Base-by-base conservation (phyloP, 2,888 invertebrate genomes). In the Agriotes lineatus region DNA sequence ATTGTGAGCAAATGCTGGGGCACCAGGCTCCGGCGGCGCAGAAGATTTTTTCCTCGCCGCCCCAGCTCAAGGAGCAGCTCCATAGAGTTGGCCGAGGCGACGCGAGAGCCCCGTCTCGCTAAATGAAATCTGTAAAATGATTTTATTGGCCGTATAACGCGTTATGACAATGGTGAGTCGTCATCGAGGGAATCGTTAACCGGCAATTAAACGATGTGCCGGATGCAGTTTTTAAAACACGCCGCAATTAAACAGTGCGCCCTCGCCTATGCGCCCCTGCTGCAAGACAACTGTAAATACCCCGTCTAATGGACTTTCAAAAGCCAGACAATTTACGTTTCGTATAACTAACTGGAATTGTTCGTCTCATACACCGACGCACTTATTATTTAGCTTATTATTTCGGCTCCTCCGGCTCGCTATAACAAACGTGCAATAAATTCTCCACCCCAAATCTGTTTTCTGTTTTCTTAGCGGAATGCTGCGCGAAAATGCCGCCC, bases 141-240 rank as follows among this genome's bases (percentile, higher is more conserved):
- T 80, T 82, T 82, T 82, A 82, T 82, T 82, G 81, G 77, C 77
- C 77, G 78, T 79, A 78, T 77, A 79, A 76, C 74, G 77, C 78
- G 76, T 79, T 80, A 77, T 78, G 78, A 78, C 77, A 78, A 80
- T 80, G 70, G 78, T 74, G 74, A 74, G 74, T 69, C 71, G 76
- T 77, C 80, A 76, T 78, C 81, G 72, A 74, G 82, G 81, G 83
- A 81, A 81, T 79, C 81, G 82, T 83, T 82, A 82, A 81, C 80
- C 81, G 81, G 80, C 82, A 82, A 82, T 82, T 82, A 83, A 83
- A 82, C 81, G 81, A 81, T 75, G 77, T 76, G 80, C 80, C 78
- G 80, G 78, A 81, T 81, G 80, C 77, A 78, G 74, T 80, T 80
- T 68, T 70, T 66, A 25, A 61, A 68, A 59, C 61, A 62, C 30